phyloP scores from a whole-genome alignment of 2,888 invertebrate species.

The Adelphocoris suturalis region DNA sequence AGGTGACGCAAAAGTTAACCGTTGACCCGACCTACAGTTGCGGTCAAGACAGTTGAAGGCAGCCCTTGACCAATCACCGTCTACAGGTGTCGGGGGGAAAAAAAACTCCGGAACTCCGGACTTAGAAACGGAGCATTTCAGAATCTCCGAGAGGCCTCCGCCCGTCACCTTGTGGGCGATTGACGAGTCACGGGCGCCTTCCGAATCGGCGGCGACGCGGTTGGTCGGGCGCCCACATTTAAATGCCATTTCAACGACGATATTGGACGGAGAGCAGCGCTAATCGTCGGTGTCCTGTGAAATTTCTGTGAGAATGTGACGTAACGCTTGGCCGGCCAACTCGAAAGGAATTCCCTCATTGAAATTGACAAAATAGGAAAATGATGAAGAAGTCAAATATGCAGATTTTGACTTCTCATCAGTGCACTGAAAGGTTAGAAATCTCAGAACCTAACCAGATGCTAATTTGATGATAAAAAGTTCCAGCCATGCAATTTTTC shows the following conservation, averaged over 20 bases:
- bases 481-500: too few species aligned
- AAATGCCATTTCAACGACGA: conserved; percentile 1
- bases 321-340: not conserved
- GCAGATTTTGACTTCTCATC: too few species aligned
- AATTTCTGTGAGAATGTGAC: conserved; percentile 25
- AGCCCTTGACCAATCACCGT: conserved; percentile 25
- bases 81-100: not conserved
- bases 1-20: too few species aligned
- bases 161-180: conserved; percentile 12
- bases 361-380: too few species aligned
- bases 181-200: conserved; percentile 6
- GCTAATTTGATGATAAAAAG: too few species aligned
- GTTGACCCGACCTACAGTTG: not conserved
- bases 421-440: too few species aligned
- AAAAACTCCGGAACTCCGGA: conserved; percentile 4
- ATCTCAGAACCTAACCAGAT: too few species aligned
- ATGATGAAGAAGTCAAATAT: too few species aligned
- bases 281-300: not conserved
- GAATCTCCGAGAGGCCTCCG: not conserved
- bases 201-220: conserved; percentile 11
- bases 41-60: conserved; percentile 2
- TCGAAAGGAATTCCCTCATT: not conserved
- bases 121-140: conserved; percentile 22
- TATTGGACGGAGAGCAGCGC: not conserved
- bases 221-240: not conserved